A percentile compares a stretch with the other conserved stretches of the same genome.
Evolutionary conservation across 2,888 invertebrate genomes (phyloP).

Genomic region (Ptilodon capucinus): DNA sequence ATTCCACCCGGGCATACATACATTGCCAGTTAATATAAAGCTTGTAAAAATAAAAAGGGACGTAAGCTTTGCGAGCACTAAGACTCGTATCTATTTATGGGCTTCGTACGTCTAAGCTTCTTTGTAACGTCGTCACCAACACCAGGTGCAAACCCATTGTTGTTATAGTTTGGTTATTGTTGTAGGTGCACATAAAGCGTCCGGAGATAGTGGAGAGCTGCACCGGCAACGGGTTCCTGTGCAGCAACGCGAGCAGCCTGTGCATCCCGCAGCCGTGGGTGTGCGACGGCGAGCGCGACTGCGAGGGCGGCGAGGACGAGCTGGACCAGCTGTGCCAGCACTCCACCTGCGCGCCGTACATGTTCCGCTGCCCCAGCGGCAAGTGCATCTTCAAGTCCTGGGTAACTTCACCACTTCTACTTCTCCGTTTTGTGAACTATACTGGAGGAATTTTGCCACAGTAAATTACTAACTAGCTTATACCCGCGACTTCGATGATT

Average conservation of each 20-base stretch:
- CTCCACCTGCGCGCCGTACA: constrained; percentile 86
- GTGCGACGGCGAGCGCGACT: constrained; percentile 93
- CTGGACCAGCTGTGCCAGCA: constrained; percentile 82
- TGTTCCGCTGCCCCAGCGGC: constrained; percentile 86
- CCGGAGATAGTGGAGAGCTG: constrained; percentile 51
- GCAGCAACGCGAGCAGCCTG: constrained; percentile 64
- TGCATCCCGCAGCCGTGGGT: constrained; percentile 90
- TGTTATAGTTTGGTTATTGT: background rate
- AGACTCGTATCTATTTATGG: too few species aligned
- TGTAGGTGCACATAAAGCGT: constrained; percentile 43
- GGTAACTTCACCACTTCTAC: too few species aligned
- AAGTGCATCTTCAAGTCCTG: constrained; percentile 82
- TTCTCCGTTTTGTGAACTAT: too few species aligned
- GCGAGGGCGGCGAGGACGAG: constrained; percentile 89
- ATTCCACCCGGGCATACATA: too few species aligned
- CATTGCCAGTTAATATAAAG: too few species aligned
- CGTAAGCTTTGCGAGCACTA: too few species aligned
- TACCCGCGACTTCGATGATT: too few species aligned
- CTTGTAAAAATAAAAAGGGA: too few species aligned
- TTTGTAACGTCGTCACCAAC: too few species aligned
- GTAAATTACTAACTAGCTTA: too few species aligned
- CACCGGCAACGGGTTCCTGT: constrained; percentile 56
- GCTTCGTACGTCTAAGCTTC: too few species aligned
- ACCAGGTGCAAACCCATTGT: background rate
- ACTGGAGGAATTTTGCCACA: too few species aligned